phyloP scores from a whole-genome alignment of 2,113 vertebrate genomes.

The Bambusicola thoracicus region DNA sequence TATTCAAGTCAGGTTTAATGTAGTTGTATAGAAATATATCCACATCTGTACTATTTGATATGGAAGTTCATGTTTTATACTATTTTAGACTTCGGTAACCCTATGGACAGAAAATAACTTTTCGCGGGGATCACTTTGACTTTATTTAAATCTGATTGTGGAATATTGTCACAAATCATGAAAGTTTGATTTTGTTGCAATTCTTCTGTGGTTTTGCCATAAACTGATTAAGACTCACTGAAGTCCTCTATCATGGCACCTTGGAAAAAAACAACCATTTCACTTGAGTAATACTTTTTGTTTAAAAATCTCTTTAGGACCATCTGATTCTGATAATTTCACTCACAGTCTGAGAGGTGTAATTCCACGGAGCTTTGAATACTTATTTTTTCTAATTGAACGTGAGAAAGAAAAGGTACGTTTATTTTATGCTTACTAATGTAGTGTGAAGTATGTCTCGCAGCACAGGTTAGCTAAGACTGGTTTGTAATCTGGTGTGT shows the following conservation, averaged over 20 bases:
- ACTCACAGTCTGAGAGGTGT: slow-evolving; percentile 92
- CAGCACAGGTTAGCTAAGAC: not conserved
- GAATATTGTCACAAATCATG: not conserved
- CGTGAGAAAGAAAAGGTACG: slow-evolving; percentile 91
- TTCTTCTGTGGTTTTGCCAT: not conserved
- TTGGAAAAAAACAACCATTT: not conserved
- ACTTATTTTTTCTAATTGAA: slow-evolving; percentile 95
- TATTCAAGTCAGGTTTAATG: not conserved
- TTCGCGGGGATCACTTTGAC: not conserved
- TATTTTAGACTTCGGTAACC: not conserved
- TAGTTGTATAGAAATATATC: not conserved
- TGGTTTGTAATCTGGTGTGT: not conserved
- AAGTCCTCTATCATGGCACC: not conserved
- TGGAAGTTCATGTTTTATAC: not conserved
- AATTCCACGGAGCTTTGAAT: slow-evolving; percentile 96
- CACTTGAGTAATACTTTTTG: not conserved
- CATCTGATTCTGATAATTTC: slow-evolving; percentile 93
- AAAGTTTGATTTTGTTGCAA: not conserved
- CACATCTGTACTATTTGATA: not conserved
- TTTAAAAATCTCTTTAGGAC: slow-evolving; percentile 78
- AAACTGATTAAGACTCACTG: not conserved
- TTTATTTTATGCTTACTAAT: not conserved
- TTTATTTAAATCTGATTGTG: not conserved
- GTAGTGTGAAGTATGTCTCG: not conserved
- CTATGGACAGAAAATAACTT: not conserved